Evolutionary conservation across 2,888 invertebrate genomes (phyloP).

Genomic region (Schizotus pectinicornis): DNA sequence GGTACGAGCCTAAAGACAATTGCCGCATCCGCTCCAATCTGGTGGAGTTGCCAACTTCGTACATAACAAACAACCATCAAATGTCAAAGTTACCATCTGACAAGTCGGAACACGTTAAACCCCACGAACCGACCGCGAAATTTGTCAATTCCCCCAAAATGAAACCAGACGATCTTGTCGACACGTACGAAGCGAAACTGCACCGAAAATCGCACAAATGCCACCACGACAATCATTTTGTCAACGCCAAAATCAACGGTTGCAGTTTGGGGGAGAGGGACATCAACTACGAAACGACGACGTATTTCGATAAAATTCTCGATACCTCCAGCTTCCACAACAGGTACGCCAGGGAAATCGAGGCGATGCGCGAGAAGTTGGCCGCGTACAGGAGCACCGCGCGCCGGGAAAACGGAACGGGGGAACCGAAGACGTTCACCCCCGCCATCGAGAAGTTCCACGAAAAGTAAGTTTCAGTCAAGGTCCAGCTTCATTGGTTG

Average conservation of each 20-base stretch:
- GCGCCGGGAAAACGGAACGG: slow-evolving; percentile 29
- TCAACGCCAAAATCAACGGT: neutral
- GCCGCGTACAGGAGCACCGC: slow-evolving; percentile 44
- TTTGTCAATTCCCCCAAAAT: slow-evolving; percentile 9
- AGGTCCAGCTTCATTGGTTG: too few relatives aligned
- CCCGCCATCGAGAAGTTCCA: slow-evolving; percentile 2
- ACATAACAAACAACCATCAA: slow-evolving; percentile 57
- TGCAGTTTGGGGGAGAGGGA: neutral
- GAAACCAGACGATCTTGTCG: slow-evolving; percentile 20
- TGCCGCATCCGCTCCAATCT: slow-evolving; percentile 50
- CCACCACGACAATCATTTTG: slow-evolving; percentile 18
- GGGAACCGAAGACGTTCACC: slow-evolving; percentile 10
- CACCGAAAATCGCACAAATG: slow-evolving; percentile 24
- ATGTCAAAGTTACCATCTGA: slow-evolving; percentile 44
- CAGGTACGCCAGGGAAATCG: slow-evolving; percentile 50
- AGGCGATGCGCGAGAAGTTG: slow-evolving; percentile 50
- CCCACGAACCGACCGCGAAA: slow-evolving; percentile 43
- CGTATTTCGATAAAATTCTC: slow-evolving; percentile 51
- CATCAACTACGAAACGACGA: slow-evolving; percentile 49
- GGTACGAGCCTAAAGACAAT: slow-evolving; percentile 23
- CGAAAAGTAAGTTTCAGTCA: slow-evolving; percentile 27
- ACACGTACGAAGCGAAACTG: slow-evolving; percentile 10
- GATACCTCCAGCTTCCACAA: slow-evolving; percentile 47
- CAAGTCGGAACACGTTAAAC: slow-evolving; percentile 38
- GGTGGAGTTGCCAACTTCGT: slow-evolving; percentile 56